phyloP scores from a whole-genome alignment of 1,140 invertebrate species.

The Aricia agestis region DNA sequence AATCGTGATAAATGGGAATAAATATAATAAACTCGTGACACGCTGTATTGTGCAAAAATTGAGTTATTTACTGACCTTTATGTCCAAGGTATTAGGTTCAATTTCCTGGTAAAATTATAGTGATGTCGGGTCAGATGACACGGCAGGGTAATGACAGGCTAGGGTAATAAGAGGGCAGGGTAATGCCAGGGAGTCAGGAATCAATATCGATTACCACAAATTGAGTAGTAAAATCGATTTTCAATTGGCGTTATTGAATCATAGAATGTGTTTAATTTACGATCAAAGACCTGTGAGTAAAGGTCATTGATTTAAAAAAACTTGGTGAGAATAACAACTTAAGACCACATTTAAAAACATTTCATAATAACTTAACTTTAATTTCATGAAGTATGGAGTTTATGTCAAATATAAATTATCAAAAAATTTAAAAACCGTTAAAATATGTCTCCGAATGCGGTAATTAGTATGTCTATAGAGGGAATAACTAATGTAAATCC shows the following conservation, averaged over 20 bases:
- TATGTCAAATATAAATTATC: no score
- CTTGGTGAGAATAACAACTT: no score
- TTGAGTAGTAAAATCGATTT: constrained; percentile 44
- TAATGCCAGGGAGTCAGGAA: constrained; percentile 55
- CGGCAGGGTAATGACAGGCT: constrained; percentile 59
- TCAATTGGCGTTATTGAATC: constrained; percentile 23
- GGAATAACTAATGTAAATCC: no score
- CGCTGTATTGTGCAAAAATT: constrained; percentile 30
- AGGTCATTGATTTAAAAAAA: constrained; percentile 17
- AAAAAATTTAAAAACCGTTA: no score
- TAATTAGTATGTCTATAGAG: no score
- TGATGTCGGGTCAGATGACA: constrained; percentile 62
- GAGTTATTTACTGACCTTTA: no score
- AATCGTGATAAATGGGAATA: constrained; percentile 39
- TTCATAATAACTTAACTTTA: no score
- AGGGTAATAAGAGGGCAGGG: constrained; percentile 18
- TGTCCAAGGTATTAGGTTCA: no score
- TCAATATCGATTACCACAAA: constrained; percentile 51
- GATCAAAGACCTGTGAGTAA: constrained; percentile 19
- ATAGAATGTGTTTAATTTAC: constrained; percentile 19
- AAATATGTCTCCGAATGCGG: no score
- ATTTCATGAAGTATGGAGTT: no score
- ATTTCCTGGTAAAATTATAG: not conserved
- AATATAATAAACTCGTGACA: constrained; percentile 28
- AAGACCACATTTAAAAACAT: no score